A percentile compares a stretch with the other conserved stretches of the same genome.
Conservation (phyloP, 2,888 invertebrate genomes). For the Cetonia aurata region DNA sequence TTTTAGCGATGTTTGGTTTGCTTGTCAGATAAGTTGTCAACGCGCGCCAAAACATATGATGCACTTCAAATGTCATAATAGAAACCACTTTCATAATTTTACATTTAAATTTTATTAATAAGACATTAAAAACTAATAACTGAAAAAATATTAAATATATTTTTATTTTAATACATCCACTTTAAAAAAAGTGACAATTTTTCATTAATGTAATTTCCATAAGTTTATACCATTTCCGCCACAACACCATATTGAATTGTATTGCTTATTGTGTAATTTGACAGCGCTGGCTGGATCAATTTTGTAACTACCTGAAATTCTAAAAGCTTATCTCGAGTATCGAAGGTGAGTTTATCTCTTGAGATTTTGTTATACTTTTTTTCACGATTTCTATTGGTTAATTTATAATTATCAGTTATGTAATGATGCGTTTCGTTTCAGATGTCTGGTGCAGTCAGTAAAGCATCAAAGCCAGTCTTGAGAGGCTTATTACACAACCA, state of each 20-base stretch:
- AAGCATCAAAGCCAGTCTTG: constrained; percentile 74
- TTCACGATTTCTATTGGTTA: not conserved
- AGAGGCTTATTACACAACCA: constrained; percentile 76
- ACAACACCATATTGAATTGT: constrained; percentile 35
- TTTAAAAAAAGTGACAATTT: not conserved
- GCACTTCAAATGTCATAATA: not conserved
- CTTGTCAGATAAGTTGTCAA: too few relatives aligned
- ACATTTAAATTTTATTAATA: not conserved
- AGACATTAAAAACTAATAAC: not conserved
- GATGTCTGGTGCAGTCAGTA: constrained; percentile 60
- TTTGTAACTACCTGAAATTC: constrained; percentile 5
- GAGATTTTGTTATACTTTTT: not conserved
- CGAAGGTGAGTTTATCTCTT: constrained; percentile 36
- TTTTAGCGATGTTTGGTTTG: too few relatives aligned
- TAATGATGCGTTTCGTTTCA: constrained; percentile 45
- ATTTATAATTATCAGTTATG: constrained; percentile 20
- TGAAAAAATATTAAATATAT: not conserved
- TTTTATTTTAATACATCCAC: not conserved
- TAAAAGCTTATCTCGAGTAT: constrained; percentile 20
- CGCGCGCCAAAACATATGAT: constrained; percentile 18
- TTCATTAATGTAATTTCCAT: not conserved
- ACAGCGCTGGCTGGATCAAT: constrained; percentile 37
- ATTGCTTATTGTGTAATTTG: constrained; percentile 43
- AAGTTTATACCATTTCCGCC: constrained; percentile 13
- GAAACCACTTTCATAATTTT: constrained; percentile 10